Percentiles rank a stretch among this genome's conserved stretches.
Conservation (phyloP, 2,888 invertebrate genomes). For the Zaprionus obscuricornis region DNA sequence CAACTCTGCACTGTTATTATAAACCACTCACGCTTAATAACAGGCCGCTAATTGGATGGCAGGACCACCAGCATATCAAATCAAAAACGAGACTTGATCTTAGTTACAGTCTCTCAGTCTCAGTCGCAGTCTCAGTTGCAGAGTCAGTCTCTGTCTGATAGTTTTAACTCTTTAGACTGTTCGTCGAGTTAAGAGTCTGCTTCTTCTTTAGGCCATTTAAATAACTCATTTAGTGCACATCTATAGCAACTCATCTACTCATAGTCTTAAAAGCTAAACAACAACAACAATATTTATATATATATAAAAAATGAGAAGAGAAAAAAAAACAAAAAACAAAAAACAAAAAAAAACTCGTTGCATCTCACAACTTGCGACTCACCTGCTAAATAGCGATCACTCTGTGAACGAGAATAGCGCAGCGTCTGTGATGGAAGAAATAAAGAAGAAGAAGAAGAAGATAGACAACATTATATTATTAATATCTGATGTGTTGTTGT, state of each 20-base stretch:
- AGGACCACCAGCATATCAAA: conserved; percentile 70
- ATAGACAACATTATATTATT: conserved; percentile 53
- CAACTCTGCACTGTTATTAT: conserved; percentile 63
- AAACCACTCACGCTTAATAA: conserved; percentile 76
- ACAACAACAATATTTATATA: too few relatives aligned
- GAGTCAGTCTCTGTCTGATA: not conserved
- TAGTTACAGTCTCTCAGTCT: conserved; percentile 14
- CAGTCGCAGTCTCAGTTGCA: conserved; percentile 11
- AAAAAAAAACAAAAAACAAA: conserved; percentile 25
- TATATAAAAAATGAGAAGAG: not conserved
- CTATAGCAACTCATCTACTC: too few relatives aligned
- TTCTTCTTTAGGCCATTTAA: conserved; percentile 57
- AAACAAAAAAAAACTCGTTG: conserved; percentile 51
- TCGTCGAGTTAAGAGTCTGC: too few relatives aligned
- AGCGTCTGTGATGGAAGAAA: conserved; percentile 72
- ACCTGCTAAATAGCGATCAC: conserved; percentile 84
- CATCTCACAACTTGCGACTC: conserved; percentile 61
- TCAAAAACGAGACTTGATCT: conserved; percentile 11
- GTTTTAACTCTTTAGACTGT: too few relatives aligned
- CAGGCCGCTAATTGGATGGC: conserved; percentile 72
- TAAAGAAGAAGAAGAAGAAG: conserved; percentile 30
- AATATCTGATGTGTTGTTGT: conserved; percentile 65
- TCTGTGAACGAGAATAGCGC: conserved; percentile 83
- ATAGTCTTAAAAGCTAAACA: too few relatives aligned
- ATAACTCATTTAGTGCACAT: conserved; percentile 72